Conservation (phyloP, 2,113 vertebrate species). For the Laticauda colubrina region DNA sequence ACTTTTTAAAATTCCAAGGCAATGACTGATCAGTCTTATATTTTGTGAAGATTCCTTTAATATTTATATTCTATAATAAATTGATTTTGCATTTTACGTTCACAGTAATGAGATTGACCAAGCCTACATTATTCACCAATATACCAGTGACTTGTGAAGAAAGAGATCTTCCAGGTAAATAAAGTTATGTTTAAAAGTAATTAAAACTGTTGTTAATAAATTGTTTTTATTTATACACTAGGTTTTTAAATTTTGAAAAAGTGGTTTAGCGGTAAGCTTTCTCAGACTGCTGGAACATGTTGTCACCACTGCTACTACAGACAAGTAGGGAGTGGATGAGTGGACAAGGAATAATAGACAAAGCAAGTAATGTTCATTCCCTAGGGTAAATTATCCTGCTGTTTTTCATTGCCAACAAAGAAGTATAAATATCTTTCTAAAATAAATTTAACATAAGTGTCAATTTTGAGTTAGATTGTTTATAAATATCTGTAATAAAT, state of each 20-base stretch:
- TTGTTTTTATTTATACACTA: background rate
- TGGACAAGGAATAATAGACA: background rate
- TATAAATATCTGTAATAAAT: background rate
- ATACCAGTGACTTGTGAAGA: slow-evolving; percentile 96
- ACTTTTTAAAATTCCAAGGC: background rate
- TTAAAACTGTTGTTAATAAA: background rate
- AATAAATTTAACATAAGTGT: background rate
- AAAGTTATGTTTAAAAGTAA: background rate
- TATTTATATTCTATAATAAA: background rate
- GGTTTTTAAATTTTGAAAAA: background rate
- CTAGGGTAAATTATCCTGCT: background rate
- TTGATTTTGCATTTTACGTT: slow-evolving; percentile 50
- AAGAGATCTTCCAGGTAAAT: slow-evolving; percentile 90
- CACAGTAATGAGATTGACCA: slow-evolving; percentile 96
- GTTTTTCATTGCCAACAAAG: background rate
- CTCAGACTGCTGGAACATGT: background rate
- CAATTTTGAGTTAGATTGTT: background rate
- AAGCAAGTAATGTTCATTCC: background rate
- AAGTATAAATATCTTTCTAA: background rate
- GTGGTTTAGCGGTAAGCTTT: background rate
- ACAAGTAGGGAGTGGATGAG: background rate
- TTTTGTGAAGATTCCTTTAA: background rate
- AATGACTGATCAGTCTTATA: background rate
- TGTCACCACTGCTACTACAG: background rate
- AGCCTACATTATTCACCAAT: slow-evolving; percentile 97